Evolutionary conservation across 2,888 invertebrate species (phyloP).

Genomic region (Caenorhabditis parvicauda): DNA sequence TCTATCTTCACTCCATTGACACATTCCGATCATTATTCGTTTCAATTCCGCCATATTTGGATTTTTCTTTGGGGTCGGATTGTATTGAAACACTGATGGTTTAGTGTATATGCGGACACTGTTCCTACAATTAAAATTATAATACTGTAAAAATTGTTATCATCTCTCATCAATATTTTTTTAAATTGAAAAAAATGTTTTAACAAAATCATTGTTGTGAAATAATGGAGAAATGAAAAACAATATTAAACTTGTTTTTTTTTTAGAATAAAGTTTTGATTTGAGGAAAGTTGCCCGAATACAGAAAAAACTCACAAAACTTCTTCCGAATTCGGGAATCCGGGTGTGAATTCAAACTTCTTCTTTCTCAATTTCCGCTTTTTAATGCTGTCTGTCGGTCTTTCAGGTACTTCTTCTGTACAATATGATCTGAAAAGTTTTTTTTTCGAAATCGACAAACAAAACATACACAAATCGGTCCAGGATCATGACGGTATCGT

Average conservation of each 20-base stretch:
- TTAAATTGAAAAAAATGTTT: no score
- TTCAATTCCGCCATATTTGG: constrained; percentile 3
- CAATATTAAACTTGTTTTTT: no score
- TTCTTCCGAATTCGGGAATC: constrained; percentile 33
- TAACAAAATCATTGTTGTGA: no score
- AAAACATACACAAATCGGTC: constrained; percentile 38
- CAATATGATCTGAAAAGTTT: constrained; percentile 19
- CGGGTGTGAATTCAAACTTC: constrained; percentile 15
- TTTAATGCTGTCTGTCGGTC: constrained; percentile 16
- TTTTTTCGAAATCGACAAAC: not conserved
- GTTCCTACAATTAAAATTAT: no score
- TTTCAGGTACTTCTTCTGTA: constrained; percentile 21
- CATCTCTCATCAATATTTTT: no score
- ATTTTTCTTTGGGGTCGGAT: no score
- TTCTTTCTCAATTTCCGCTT: constrained; percentile 20
- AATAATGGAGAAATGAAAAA: not conserved
- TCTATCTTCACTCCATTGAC: constrained; percentile 12
- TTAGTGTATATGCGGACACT: no score
- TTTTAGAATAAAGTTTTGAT: no score
- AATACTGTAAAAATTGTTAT: no score
- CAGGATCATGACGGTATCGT: constrained; percentile 39
- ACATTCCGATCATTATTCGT: constrained; percentile 6
- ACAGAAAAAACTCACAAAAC: constrained; percentile 16
- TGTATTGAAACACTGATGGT: no score
- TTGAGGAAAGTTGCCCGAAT: no score